These are phyloP conservation scores for Pteropus rufus DNA, from an alignment of 2,797 vertebrate species.

Conservation along the genomic window DNA sequence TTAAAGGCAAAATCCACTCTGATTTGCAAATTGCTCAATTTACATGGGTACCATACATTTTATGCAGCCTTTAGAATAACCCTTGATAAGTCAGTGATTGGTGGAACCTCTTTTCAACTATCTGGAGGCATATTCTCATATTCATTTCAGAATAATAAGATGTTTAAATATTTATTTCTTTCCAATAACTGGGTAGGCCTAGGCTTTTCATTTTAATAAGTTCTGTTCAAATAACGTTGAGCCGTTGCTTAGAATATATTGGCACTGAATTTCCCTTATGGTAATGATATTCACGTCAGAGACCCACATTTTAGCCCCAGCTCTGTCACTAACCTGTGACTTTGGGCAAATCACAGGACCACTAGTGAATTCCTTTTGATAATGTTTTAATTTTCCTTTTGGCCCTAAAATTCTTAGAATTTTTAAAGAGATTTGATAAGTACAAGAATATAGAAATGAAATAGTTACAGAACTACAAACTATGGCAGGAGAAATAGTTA, in stretches of 20 bases:
- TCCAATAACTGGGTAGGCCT: slow-evolving; percentile 64
- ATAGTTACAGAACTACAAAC: slow-evolving; percentile 42
- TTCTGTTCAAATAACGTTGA: slow-evolving; percentile 73
- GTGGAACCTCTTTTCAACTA: slow-evolving; percentile 66
- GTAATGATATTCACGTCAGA: slow-evolving; percentile 9
- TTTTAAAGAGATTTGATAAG: slow-evolving; percentile 58
- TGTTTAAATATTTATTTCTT: slow-evolving; percentile 82
- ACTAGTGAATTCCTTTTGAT: slow-evolving; percentile 56
- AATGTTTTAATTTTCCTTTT: slow-evolving; percentile 49
- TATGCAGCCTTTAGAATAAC: slow-evolving; percentile 6
- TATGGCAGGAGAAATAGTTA: background rate
- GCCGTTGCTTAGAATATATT: slow-evolving; percentile 75
- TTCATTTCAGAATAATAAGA: slow-evolving; percentile 74
- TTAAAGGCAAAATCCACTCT: slow-evolving; percentile 62
- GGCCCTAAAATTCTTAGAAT: slow-evolving; percentile 48
- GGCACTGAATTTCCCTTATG: slow-evolving; percentile 64
- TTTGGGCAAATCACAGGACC: slow-evolving; percentile 11
- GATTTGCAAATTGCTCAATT: slow-evolving; percentile 69
- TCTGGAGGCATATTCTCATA: slow-evolving; percentile 64
- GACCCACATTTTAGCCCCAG: background rate
- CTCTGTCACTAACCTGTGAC: slow-evolving; percentile 9
- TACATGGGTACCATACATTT: slow-evolving; percentile 22
- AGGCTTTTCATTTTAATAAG: slow-evolving; percentile 75
- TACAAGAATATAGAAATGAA: slow-evolving; percentile 22
- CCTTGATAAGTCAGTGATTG: slow-evolving; percentile 52